phyloP scores from a whole-genome alignment of 2,797 vertebrate species.

The Jordanella pulchra region DNA sequence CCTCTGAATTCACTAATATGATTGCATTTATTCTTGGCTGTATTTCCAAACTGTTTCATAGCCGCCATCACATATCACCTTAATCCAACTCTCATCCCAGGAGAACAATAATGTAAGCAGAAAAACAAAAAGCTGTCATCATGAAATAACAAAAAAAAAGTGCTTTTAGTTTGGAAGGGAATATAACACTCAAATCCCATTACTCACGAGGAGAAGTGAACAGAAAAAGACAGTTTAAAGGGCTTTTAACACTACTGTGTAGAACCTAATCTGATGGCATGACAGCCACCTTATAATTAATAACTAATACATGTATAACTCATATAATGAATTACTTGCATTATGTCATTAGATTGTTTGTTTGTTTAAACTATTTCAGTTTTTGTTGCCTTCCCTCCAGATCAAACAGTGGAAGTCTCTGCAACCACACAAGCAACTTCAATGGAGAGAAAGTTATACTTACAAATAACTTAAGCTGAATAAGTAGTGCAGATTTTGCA shows the following conservation, averaged over 20 bases:
- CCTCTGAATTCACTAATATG: neutral
- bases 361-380: neutral
- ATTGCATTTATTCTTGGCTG: constrained; percentile 10
- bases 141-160: constrained; percentile 3
- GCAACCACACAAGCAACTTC: neutral
- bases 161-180: constrained; percentile 1
- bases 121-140: constrained; percentile 14
- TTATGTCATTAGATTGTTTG: neutral
- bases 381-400: neutral
- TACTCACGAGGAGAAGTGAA: neutral
- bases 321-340: neutral
- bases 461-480: neutral
- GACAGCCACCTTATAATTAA: neutral
- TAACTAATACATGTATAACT: neutral
- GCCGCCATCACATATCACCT: constrained; percentile 14
- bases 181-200: neutral
- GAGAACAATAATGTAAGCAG: constrained; percentile 4
- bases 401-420: neutral
- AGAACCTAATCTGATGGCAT: constrained; percentile 6
- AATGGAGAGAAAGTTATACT: neutral
- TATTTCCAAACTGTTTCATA: constrained; percentile 3
- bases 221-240: neutral
- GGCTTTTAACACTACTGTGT: neutral
- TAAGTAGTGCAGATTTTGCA: neutral
- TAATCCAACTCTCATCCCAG: constrained; percentile 2